phyloP scores from a whole-genome alignment of 2,113 vertebrate genomes.

The Pipra filicauda region DNA sequence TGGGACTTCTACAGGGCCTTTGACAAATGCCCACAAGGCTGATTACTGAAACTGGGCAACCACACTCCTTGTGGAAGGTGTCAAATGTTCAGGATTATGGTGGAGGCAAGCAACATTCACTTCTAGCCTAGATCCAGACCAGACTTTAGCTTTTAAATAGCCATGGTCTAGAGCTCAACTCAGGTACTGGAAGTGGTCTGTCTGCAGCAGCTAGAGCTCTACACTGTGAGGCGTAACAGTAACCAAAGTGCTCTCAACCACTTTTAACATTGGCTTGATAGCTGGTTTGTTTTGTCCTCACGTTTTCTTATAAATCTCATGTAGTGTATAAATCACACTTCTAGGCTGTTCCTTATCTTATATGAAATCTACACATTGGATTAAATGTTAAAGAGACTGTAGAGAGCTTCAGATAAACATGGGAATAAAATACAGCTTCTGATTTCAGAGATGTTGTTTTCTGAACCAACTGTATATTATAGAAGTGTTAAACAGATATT shows the following conservation, averaged over 20 bases:
- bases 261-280: not conserved
- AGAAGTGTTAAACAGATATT: not conserved
- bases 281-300: not conserved
- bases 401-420: not conserved
- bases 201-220: not conserved
- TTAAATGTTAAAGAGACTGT: not conserved
- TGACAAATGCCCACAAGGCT: not conserved
- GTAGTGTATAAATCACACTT: no score
- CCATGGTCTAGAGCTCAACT: not conserved
- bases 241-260: not conserved
- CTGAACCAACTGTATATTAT: not conserved
- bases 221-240: not conserved
- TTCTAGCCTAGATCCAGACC: not conserved
- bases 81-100: not conserved
- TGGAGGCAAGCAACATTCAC: not conserved
- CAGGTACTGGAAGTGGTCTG: not conserved
- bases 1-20: not conserved
- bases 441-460: not conserved
- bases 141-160: not conserved
- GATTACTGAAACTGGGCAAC: not conserved
- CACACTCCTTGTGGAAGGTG: not conserved
- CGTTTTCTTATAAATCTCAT: not conserved
- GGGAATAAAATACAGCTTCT: not conserved
- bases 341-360: not conserved
- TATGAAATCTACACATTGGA: not conserved